Evolutionary conservation across 2,797 vertebrate genomes (phyloP).

Genomic region (Chelmon rostratus): DNA sequence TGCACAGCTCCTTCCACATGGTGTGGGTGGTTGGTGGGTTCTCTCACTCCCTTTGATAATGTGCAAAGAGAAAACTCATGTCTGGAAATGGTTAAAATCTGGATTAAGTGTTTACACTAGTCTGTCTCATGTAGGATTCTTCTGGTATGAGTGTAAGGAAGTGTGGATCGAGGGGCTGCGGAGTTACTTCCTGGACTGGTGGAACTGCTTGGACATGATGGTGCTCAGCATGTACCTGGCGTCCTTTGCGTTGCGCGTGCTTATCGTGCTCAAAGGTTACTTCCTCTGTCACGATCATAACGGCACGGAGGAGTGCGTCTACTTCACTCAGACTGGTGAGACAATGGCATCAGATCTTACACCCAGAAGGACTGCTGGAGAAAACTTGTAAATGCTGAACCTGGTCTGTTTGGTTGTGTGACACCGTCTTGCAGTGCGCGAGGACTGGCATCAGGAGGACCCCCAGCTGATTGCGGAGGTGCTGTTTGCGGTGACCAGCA

Average conservation of each 20-base stretch:
- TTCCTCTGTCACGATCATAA: slow-evolving; percentile 80
- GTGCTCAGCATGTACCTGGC: slow-evolving; percentile 94
- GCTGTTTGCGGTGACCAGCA: slow-evolving; percentile 93
- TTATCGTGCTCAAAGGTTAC: slow-evolving; percentile 88
- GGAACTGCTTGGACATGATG: slow-evolving; percentile 94
- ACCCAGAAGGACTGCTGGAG: background rate
- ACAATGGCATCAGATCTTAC: background rate
- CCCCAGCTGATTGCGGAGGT: slow-evolving; percentile 93
- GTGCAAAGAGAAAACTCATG: background rate
- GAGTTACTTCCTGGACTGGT: slow-evolving; percentile 93
- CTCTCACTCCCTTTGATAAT: background rate
- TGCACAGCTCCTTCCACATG: slow-evolving; percentile 94
- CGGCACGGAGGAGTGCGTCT: slow-evolving; percentile 79
- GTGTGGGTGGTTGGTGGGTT: slow-evolving; percentile 92
- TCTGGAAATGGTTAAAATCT: background rate
- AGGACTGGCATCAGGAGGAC: slow-evolving; percentile 88
- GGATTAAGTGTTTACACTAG: background rate
- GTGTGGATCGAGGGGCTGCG: slow-evolving; percentile 93
- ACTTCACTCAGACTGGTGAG: slow-evolving; percentile 90
- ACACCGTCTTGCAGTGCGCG: slow-evolving; percentile 75
- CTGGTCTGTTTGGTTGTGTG: background rate
- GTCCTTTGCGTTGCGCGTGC: slow-evolving; percentile 88
- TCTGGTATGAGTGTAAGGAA: slow-evolving; percentile 96
- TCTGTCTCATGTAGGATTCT: slow-evolving; percentile 86
- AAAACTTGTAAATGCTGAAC: background rate